Percentiles rank a stretch among this genome's conserved stretches.
Conservation (phyloP, 2,113 vertebrate species). For the Rhodinocichla rosea region DNA sequence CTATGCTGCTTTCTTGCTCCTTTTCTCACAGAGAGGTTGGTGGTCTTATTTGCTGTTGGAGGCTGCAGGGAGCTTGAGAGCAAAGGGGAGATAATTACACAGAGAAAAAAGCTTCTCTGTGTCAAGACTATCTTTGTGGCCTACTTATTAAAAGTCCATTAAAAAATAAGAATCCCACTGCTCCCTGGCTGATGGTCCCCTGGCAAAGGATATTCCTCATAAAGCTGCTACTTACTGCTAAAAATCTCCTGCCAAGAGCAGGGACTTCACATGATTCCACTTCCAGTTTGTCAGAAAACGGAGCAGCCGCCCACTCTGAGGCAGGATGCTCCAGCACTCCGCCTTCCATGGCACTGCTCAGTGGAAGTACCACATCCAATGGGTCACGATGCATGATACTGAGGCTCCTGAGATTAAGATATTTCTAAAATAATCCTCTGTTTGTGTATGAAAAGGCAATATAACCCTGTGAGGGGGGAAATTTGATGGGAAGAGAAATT, state of each 20-base stretch:
- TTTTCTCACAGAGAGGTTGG: constrained; percentile 23
- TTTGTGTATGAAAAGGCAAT: not conserved
- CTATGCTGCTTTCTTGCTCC: not conserved
- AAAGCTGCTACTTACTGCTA: constrained; percentile 55
- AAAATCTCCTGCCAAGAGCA: constrained; percentile 37
- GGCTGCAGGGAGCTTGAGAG: constrained; percentile 7
- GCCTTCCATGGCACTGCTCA: not conserved
- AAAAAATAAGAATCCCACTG: constrained; percentile 52
- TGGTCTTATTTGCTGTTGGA: constrained; percentile 36
- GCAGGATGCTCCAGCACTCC: not conserved
- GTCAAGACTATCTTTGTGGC: constrained; percentile 50
- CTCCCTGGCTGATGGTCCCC: constrained; percentile 40
- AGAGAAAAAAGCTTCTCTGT: not conserved
- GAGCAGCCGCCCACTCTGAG: not conserved
- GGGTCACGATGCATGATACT: not conserved
- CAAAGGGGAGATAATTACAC: not conserved
- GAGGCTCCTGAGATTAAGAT: not conserved
- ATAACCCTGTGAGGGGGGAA: not conserved
- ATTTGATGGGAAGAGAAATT: not conserved
- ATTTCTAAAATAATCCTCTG: not conserved
- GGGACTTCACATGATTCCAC: not conserved
- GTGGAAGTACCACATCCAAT: not conserved
- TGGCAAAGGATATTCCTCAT: constrained; percentile 51
- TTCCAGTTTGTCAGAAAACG: not conserved
- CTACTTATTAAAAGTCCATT: constrained; percentile 64